Evolutionary conservation across 2,888 invertebrate genomes (phyloP).

Genomic region (Drosophila diplacantha): DNA sequence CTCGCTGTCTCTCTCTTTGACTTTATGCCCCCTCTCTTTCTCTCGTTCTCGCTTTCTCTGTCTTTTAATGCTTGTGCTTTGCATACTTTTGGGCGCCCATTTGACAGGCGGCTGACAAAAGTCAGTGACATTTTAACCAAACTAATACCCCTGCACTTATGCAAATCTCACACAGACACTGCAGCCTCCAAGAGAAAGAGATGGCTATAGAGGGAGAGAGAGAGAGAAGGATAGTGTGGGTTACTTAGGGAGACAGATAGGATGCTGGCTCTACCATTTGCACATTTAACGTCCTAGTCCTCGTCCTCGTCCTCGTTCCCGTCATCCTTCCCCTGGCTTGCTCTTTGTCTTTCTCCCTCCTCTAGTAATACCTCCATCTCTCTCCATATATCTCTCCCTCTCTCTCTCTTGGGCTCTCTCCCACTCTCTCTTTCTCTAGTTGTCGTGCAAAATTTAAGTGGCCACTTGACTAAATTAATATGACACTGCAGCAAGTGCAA

Average conservation of each 20-base stretch:
- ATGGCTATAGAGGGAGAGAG: not conserved
- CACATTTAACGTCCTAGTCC: slow-evolving; percentile 46
- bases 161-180: slow-evolving; percentile 53
- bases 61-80: slow-evolving; percentile 17
- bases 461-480: slow-evolving; percentile 72
- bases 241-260: slow-evolving; percentile 1
- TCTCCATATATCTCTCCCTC: slow-evolving; percentile 13
- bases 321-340: not conserved
- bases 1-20: slow-evolving; percentile 8
- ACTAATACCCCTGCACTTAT: slow-evolving; percentile 63
- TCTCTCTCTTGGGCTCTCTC: slow-evolving; percentile 5
- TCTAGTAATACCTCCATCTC: not conserved
- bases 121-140: slow-evolving; percentile 56
- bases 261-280: slow-evolving; percentile 52
- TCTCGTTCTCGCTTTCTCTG: not conserved
- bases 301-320: slow-evolving; percentile 15
- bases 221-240: not conserved
- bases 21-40: not conserved
- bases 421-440: slow-evolving; percentile 31
- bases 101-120: slow-evolving; percentile 43
- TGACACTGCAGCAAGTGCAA: slow-evolving; percentile 61
- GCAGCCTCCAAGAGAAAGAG: slow-evolving; percentile 14
- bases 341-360: slow-evolving; percentile 1
- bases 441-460: slow-evolving; percentile 66
- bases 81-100: slow-evolving; percentile 34